Evolutionary conservation across 2,113 vertebrate species (phyloP).

Genomic region (Melanerpes aurifrons): DNA sequence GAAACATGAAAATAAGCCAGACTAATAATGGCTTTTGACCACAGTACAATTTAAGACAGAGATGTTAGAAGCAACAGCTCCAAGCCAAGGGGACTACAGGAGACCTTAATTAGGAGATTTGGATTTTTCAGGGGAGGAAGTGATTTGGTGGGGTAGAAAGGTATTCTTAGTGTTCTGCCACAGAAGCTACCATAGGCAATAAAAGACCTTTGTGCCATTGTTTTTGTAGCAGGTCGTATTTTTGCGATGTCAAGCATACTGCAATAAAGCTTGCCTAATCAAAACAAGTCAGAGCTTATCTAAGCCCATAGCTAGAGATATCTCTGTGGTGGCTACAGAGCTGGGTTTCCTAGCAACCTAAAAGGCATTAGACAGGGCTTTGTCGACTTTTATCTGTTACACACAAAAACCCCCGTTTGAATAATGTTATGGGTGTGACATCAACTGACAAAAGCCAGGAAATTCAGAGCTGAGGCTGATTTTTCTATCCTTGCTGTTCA

Average conservation of each 20-base stretch:
- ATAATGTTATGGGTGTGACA: constrained; percentile 51
- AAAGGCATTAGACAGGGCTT: constrained; percentile 53
- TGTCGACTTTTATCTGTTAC: constrained; percentile 63
- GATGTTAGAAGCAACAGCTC: neutral
- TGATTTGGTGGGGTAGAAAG: neutral
- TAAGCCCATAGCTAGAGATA: constrained; percentile 56
- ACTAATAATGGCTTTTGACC: neutral
- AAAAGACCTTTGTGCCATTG: neutral
- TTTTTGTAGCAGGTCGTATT: constrained; percentile 13
- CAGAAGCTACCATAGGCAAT: neutral
- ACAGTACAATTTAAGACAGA: neutral
- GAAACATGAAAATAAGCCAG: neutral
- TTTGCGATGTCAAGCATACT: neutral
- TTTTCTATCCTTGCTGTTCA: constrained; percentile 32
- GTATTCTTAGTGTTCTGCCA: neutral
- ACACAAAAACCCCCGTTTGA: constrained; percentile 20
- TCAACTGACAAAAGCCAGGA: constrained; percentile 41
- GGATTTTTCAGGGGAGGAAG: neutral
- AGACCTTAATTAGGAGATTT: neutral
- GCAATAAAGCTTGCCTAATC: constrained; percentile 58
- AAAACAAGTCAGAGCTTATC: constrained; percentile 68
- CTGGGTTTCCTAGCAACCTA: constrained; percentile 77
- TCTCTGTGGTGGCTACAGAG: constrained; percentile 68
- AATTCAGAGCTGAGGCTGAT: constrained; percentile 40
- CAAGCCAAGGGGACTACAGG: neutral